These are phyloP conservation scores for Encarsia formosa DNA, from an alignment of 2,888 invertebrate genomes.

Conservation along the genomic window DNA sequence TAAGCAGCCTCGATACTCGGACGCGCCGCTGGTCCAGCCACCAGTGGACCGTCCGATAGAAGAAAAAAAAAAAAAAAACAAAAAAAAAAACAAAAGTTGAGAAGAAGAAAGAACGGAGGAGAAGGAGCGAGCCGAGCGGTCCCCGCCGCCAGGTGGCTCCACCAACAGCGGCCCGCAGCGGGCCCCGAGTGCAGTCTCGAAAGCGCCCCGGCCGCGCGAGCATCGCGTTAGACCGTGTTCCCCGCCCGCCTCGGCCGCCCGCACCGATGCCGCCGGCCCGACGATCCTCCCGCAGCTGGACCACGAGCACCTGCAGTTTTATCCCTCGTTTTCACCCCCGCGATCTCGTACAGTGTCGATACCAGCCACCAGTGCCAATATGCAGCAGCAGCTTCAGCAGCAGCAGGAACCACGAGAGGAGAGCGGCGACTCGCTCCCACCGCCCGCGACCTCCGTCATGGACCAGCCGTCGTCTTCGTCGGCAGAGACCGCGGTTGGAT, in stretches of 20 bases:
- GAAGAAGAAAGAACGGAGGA: no score
- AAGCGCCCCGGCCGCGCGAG: slow-evolving; percentile 62
- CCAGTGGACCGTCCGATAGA: no score
- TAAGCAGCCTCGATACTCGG: slow-evolving; percentile 49
- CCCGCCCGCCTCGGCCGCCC: slow-evolving; percentile 18
- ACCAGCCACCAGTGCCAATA: neutral
- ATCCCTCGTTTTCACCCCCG: neutral
- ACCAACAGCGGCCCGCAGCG: slow-evolving; percentile 59
- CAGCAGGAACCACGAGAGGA: slow-evolving; percentile 27
- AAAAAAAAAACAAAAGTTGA: no score
- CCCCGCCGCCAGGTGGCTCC: slow-evolving; percentile 60
- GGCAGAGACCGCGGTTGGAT: slow-evolving; percentile 29
- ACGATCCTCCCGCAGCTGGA: neutral
- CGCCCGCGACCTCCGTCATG: neutral
- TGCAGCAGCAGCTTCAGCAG: slow-evolving; percentile 9
- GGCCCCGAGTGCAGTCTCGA: slow-evolving; percentile 62
- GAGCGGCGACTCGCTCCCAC: slow-evolving; percentile 32
- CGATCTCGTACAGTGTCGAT: neutral
- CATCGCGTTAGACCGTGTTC: slow-evolving; percentile 51
- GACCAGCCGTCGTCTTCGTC: slow-evolving; percentile 15
- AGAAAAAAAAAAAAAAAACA: no score
- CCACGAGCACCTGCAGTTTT: neutral
- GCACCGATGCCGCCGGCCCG: slow-evolving; percentile 21
- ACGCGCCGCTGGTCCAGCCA: slow-evolving; percentile 53
- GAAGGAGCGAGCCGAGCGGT: slow-evolving; percentile 33